A percentile compares a stretch with the other conserved stretches of the same genome.
Conservation (phyloP, 2,113 vertebrate genomes). For the Sphyrna mokarran region DNA sequence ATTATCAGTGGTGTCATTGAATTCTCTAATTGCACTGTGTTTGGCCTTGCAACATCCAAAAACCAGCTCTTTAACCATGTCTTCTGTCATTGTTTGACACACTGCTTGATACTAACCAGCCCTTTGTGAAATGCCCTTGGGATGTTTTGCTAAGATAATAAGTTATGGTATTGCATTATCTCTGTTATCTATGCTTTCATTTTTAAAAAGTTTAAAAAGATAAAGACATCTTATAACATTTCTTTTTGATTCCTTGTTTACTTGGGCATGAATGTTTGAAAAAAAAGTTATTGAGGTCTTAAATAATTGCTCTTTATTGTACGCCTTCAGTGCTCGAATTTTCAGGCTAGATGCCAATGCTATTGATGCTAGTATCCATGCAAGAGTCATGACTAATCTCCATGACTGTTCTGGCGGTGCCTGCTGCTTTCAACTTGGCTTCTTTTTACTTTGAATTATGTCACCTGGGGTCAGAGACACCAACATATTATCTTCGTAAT, state of each 20-base stretch:
- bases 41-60: background rate
- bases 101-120: background rate
- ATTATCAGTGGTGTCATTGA: background rate
- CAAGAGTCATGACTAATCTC: conserved; percentile 8
- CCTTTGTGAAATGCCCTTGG: background rate
- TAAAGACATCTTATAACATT: background rate
- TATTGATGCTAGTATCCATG: background rate
- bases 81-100: background rate
- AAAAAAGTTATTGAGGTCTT: background rate
- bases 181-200: background rate
- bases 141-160: background rate
- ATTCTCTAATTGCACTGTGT: background rate
- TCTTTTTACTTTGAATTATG: conserved; percentile 4
- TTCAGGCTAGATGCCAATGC: background rate
- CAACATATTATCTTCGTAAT: background rate
- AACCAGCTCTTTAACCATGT: background rate
- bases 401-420: conserved; percentile 12
- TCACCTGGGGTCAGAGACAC: background rate
- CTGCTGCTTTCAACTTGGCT: background rate
- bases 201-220: background rate
- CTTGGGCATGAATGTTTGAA: background rate
- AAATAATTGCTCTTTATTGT: background rate
- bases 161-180: background rate
- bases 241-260: background rate
- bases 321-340: background rate